phyloP scores from a whole-genome alignment of 2,113 vertebrate genomes.

The Pangasianodon hypophthalmus region DNA sequence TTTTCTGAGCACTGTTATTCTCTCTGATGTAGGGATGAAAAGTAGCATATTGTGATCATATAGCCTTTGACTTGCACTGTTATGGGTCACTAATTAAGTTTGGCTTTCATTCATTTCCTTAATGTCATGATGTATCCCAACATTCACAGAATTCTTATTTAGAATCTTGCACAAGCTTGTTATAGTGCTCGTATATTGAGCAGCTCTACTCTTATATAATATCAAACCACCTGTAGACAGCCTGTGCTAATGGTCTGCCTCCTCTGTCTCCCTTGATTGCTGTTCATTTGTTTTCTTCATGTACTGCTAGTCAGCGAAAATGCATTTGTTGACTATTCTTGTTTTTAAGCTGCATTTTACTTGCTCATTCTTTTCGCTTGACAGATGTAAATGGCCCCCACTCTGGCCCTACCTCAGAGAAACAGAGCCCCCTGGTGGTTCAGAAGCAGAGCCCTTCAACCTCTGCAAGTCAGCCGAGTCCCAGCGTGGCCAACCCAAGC shows the following conservation, averaged over 20 bases:
- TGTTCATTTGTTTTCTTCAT: not conserved
- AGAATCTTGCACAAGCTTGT: not conserved
- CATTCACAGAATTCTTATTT: not conserved
- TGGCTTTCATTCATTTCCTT: not conserved
- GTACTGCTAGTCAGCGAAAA: not conserved
- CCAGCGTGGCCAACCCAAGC: slow-evolving; percentile 41
- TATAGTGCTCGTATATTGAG: not conserved
- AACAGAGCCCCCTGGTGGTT: slow-evolving; percentile 96
- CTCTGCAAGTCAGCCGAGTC: slow-evolving; percentile 74
- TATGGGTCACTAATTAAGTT: not conserved
- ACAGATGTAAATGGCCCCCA: slow-evolving; percentile 87
- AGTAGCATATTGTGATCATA: not conserved
- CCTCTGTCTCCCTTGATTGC: slow-evolving; percentile 15
- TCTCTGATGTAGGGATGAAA: not conserved
- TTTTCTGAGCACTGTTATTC: not conserved
- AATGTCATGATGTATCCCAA: not conserved
- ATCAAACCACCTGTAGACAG: not conserved
- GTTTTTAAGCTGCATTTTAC: not conserved
- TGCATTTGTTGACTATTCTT: not conserved
- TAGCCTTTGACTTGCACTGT: not conserved
- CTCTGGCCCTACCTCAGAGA: slow-evolving; percentile 92
- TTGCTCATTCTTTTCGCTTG: not conserved
- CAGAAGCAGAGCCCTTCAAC: slow-evolving; percentile 88
- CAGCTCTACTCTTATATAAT: not conserved
- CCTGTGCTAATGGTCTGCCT: not conserved